Evolutionary conservation across 2,888 invertebrate genomes (phyloP).

Genomic region (Arrhopalites spinosus): DNA sequence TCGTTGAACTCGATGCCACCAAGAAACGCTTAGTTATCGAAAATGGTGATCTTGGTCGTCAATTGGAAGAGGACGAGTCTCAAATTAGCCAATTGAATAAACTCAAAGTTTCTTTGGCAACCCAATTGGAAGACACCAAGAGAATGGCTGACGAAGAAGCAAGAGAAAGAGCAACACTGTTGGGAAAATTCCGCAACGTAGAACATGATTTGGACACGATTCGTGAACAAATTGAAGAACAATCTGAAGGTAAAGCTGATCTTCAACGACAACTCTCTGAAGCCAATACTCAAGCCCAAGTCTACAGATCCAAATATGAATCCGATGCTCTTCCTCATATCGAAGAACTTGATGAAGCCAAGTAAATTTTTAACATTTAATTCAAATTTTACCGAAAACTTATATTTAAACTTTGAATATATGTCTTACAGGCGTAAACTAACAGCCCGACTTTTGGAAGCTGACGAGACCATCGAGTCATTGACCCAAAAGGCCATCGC

Average conservation of each 20-base stretch:
- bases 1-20: constrained; percentile 95
- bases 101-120: constrained; percentile 93
- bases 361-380: constrained; percentile 60
- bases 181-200: constrained; percentile 98
- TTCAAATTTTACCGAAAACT: too few species aligned
- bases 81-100: constrained; percentile 95
- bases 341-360: constrained; percentile 92
- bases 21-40: constrained; percentile 98
- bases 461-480: constrained; percentile 95
- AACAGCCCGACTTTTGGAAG: constrained; percentile 94
- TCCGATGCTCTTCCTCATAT: constrained; percentile 94
- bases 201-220: constrained; percentile 98
- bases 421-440: constrained; percentile 76
- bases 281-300: constrained; percentile 92
- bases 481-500: constrained; percentile 97
- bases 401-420: background rate
- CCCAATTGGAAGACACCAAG: constrained; percentile 97
- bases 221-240: constrained; percentile 99
- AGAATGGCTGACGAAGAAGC: constrained; percentile 96
- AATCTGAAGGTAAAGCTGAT: constrained; percentile 96
- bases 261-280: constrained; percentile 98
- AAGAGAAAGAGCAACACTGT: constrained; percentile 89
- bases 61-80: constrained; percentile 98
- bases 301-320: constrained; percentile 99
- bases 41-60: constrained; percentile 94